These are phyloP conservation scores for Protodeltote pygarga DNA, from an alignment of 2,888 invertebrate species.

Conservation along the genomic window DNA sequence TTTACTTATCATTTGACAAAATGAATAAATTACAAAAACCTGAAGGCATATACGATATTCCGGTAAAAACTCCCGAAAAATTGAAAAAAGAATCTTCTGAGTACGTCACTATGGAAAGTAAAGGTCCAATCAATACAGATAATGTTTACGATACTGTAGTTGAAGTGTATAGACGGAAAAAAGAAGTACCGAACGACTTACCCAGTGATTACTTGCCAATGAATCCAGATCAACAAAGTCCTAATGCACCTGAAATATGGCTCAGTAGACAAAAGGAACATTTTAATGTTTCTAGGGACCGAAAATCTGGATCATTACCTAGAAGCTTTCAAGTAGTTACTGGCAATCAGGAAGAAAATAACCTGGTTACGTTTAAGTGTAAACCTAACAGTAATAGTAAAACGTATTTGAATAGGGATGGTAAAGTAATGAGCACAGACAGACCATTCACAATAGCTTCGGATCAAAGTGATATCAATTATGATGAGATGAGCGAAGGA, in stretches of 20 bases:
- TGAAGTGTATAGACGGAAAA: constrained; percentile 75
- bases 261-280: constrained; percentile 90
- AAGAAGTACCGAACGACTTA: constrained; percentile 63
- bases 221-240: constrained; percentile 80
- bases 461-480: constrained; percentile 89
- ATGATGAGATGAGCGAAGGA: constrained; percentile 87
- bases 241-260: constrained; percentile 90
- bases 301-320: constrained; percentile 92
- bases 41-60: constrained; percentile 80
- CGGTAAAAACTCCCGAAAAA: constrained; percentile 74
- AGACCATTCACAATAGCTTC: constrained; percentile 91
- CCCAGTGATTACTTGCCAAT: constrained; percentile 77
- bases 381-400: constrained; percentile 79
- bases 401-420: constrained; percentile 87
- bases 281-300: constrained; percentile 88
- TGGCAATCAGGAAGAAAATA: constrained; percentile 81
- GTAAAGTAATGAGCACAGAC: constrained; percentile 88
- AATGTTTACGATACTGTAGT: constrained; percentile 77
- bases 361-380: constrained; percentile 75
- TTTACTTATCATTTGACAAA: constrained; percentile 81
- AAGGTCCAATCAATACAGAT: constrained; percentile 59
- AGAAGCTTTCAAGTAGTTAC: constrained; percentile 91
- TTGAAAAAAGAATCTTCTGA: constrained; percentile 56
- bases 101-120: constrained; percentile 73
- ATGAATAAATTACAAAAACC: constrained; percentile 63